These are phyloP conservation scores for Biston stratarius DNA, from an alignment of 2,888 invertebrate genomes.

Conservation along the genomic window DNA sequence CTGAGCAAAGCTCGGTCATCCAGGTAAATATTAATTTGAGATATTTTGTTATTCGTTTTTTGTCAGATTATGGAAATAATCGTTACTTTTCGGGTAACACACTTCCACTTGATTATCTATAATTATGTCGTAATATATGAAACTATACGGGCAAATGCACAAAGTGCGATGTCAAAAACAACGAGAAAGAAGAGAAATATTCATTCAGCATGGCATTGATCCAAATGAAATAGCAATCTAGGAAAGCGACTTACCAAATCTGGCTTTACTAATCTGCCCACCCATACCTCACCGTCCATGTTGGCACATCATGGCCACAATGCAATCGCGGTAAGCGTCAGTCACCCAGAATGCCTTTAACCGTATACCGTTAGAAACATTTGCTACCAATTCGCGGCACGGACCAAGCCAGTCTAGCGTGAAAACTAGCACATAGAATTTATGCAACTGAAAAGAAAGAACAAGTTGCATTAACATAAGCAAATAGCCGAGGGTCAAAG, in stretches of 20 bases:
- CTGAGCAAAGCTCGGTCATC: no score
- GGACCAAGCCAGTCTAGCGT: slow-evolving; percentile 70
- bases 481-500: slow-evolving; percentile 59
- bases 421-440: slow-evolving; percentile 81
- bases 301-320: slow-evolving; percentile 34
- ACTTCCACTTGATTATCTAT: no score
- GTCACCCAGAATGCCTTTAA: slow-evolving; percentile 56
- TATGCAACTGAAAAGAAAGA: slow-evolving; percentile 81
- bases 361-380: slow-evolving; percentile 53
- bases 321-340: slow-evolving; percentile 48
- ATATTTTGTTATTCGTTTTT: no score
- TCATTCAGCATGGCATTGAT: no score
- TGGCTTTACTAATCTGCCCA: background rate
- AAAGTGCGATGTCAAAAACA: background rate
- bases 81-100: no score
- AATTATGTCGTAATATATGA: no score
- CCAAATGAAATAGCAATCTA: background rate
- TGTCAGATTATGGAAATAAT: no score
- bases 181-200: no score
- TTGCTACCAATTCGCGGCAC: slow-evolving; percentile 67
- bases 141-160: background rate
- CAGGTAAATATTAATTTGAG: no score
- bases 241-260: slow-evolving; percentile 8
- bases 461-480: slow-evolving; percentile 78
- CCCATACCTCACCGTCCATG: slow-evolving; percentile 35